phyloP scores from a whole-genome alignment of 2,888 invertebrate genomes.

The Carabus problematicus region DNA sequence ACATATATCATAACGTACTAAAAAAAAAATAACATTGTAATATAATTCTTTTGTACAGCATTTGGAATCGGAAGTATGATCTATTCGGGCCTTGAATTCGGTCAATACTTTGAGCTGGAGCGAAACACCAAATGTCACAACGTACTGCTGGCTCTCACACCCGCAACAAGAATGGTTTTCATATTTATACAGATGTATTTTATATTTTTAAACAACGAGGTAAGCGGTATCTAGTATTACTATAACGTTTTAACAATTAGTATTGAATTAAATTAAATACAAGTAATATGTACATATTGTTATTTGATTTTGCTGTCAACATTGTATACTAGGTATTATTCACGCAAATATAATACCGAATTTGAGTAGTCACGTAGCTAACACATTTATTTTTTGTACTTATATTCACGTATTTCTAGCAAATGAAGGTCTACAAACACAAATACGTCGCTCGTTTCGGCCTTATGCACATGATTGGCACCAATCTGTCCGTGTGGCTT shows the following conservation, averaged over 20 bases:
- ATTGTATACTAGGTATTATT: too few species aligned
- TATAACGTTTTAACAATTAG: too few species aligned
- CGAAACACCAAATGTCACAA: constrained; percentile 91
- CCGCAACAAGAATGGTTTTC: constrained; percentile 92
- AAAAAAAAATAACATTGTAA: too few species aligned
- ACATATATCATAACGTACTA: too few species aligned
- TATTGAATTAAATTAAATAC: neutral
- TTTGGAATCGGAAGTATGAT: constrained; percentile 98
- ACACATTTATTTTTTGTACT: too few species aligned
- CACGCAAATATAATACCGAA: too few species aligned
- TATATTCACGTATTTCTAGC: constrained; percentile 57
- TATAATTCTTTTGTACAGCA: constrained; percentile 63
- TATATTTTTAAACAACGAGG: constrained; percentile 96
- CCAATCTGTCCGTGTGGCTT: constrained; percentile 96
- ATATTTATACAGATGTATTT: constrained; percentile 99
- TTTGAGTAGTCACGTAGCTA: too few species aligned
- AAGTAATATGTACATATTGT: neutral
- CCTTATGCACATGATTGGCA: constrained; percentile 98
- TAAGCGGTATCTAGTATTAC: constrained; percentile 58
- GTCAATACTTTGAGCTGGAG: constrained; percentile 92
- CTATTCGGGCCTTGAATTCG: constrained; percentile 93
- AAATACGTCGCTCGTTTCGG: constrained; percentile 92
- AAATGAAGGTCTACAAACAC: constrained; percentile 90
- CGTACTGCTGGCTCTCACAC: constrained; percentile 86
- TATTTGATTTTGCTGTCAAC: neutral